Percentiles rank a stretch among this genome's conserved stretches.
Conservation (phyloP, 2,888 invertebrate species). For the Amphipyra tragopoginis region DNA sequence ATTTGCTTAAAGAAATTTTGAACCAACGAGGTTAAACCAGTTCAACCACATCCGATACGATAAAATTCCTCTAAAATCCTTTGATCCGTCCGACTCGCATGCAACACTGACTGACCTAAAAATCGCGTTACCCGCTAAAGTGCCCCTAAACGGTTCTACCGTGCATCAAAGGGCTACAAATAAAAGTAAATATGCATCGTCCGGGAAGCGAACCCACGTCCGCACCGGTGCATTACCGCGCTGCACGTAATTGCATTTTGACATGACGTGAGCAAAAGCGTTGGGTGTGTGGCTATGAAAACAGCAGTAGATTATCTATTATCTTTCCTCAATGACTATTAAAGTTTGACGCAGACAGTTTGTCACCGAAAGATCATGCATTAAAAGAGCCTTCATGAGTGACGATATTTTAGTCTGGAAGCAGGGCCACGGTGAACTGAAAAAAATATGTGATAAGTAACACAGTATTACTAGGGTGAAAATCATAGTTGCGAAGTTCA, state of each 20-base stretch:
- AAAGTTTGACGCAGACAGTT: too few relatives aligned
- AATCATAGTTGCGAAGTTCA: too few relatives aligned
- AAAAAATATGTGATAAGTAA: too few relatives aligned
- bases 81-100: neutral
- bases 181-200: conserved; percentile 51
- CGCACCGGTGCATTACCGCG: conserved; percentile 48
- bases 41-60: neutral
- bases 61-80: neutral
- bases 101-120: conserved; percentile 15
- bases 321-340: too few relatives aligned
- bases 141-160: conserved; percentile 22
- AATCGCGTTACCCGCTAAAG: conserved; percentile 34
- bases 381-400: too few relatives aligned
- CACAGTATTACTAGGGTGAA: too few relatives aligned
- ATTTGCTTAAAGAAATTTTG: too few relatives aligned
- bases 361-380: too few relatives aligned
- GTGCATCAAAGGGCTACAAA: conserved; percentile 43
- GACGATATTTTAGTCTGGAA: too few relatives aligned
- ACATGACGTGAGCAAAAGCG: conserved; percentile 50
- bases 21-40: neutral
- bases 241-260: conserved; percentile 56
- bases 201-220: conserved; percentile 31
- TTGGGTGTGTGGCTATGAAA: conserved; percentile 23
- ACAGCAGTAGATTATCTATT: neutral
- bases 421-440: too few relatives aligned